Percentiles rank a stretch among this genome's conserved stretches.
These are phyloP conservation scores for Prinia subflava DNA, from an alignment of 2,113 vertebrate species.

Conservation along the genomic window DNA sequence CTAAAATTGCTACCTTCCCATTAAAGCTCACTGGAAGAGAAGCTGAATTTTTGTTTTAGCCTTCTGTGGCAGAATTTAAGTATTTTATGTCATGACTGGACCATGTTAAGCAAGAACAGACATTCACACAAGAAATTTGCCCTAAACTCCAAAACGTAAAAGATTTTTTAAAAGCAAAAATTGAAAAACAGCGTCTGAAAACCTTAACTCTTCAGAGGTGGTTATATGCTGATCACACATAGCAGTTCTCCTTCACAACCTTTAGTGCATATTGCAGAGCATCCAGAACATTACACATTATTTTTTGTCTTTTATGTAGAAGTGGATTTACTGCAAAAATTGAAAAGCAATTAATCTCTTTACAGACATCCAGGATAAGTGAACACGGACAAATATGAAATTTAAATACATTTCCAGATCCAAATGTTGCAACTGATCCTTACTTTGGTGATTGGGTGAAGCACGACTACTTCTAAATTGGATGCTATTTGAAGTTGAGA, in stretches of 20 bases:
- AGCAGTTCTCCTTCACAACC: neutral
- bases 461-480: neutral
- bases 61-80: neutral
- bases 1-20: neutral
- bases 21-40: neutral
- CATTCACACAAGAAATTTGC: neutral
- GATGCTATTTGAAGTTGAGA: constrained; percentile 14
- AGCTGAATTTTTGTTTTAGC: neutral
- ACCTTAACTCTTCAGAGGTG: neutral
- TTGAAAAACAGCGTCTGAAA: neutral
- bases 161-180: neutral
- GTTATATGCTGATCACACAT: neutral
- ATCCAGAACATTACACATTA: neutral
- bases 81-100: neutral
- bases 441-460: neutral
- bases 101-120: neutral
- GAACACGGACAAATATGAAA: neutral
- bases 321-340: constrained; percentile 26
- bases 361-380: neutral
- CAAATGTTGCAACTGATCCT: neutral
- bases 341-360: constrained; percentile 35
- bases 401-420: constrained; percentile 3
- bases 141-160: neutral
- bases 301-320: constrained; percentile 19
- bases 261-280: neutral